phyloP scores from a whole-genome alignment of 2,797 vertebrate genomes.

The Brachyrhaphis roseni region DNA sequence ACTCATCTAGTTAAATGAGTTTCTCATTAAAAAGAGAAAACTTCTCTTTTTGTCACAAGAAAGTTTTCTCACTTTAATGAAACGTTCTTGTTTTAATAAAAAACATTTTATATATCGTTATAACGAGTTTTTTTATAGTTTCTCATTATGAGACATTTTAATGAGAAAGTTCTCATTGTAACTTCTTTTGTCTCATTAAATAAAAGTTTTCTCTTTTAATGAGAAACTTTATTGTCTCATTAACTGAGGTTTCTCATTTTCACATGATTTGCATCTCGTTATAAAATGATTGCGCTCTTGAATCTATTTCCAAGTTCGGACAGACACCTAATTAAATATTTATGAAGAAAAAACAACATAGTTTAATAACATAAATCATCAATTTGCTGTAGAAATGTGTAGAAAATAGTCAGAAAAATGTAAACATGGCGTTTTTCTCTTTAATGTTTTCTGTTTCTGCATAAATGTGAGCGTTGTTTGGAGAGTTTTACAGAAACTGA shows the following conservation, averaged over 20 bases:
- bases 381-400: background rate
- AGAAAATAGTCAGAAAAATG: too few species aligned
- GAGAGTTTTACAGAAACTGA: constrained; percentile 47
- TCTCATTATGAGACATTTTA: background rate
- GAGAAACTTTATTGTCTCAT: background rate
- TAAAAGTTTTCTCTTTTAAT: too few species aligned
- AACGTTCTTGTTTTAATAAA: too few species aligned
- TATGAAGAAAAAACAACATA: background rate
- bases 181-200: too few species aligned
- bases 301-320: background rate
- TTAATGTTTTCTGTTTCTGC: background rate
- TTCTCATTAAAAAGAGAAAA: background rate
- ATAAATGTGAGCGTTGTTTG: background rate
- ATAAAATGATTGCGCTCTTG: background rate
- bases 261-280: background rate
- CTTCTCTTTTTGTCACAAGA: too few species aligned
- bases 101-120: too few species aligned
- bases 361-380: background rate
- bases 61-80: too few species aligned
- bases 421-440: background rate
- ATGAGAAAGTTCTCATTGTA: too few species aligned
- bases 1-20: too few species aligned
- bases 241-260: too few species aligned
- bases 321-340: background rate
- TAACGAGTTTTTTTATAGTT: background rate